A percentile compares a stretch with the other conserved stretches of the same genome.
Conservation (phyloP, 2,888 invertebrate genomes). For the Synergus japonicus region DNA sequence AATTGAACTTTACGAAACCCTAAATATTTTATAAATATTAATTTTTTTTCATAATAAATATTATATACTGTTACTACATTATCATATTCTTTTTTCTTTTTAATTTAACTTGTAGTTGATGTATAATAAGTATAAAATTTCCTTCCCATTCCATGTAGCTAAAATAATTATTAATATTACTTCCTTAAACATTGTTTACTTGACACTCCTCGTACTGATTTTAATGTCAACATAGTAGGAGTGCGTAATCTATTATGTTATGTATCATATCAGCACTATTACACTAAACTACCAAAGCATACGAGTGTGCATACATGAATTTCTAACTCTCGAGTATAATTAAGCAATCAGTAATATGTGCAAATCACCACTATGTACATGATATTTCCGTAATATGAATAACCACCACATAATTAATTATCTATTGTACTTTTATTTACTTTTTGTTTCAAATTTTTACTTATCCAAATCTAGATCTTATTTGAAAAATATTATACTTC, state of each 20-base stretch:
- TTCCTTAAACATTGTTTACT: constrained; percentile 1
- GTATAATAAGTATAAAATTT: background rate
- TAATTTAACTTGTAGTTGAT: too few species aligned
- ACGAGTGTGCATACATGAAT: background rate
- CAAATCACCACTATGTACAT: background rate
- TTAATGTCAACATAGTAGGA: background rate
- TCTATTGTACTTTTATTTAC: background rate
- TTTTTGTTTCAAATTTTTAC: background rate
- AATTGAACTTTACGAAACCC: too few species aligned
- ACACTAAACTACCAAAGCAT: background rate
- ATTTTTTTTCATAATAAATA: too few species aligned
- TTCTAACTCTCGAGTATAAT: constrained; percentile 3
- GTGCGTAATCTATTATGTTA: constrained; percentile 9
- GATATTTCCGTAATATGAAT: background rate
- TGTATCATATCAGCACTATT: background rate
- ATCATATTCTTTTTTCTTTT: too few species aligned
- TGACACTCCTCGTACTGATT: background rate
- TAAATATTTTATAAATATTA: too few species aligned
- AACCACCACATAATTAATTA: background rate
- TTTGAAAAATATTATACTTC: too few species aligned
- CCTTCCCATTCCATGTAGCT: background rate
- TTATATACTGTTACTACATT: too few species aligned
- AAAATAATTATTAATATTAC: background rate
- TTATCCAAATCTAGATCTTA: too few species aligned
- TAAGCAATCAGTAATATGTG: background rate